Conservation (phyloP, 2,888 invertebrate genomes). For the Drosophila suboccidentalis region DNA sequence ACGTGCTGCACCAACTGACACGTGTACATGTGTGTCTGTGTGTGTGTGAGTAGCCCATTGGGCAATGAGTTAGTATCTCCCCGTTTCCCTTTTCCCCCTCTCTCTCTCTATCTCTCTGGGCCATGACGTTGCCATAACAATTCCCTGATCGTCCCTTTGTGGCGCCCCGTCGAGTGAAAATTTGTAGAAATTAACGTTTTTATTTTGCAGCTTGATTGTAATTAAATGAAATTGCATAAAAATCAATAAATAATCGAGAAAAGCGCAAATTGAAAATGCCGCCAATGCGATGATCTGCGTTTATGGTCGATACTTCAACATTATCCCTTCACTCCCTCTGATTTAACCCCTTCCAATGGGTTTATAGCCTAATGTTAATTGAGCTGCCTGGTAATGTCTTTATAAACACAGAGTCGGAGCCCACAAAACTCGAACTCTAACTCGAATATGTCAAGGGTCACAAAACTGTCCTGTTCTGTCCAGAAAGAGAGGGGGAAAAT, state of each 20-base stretch:
- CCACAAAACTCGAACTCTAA: constrained; percentile 21
- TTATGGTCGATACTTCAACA: constrained; percentile 1
- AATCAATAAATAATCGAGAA: constrained; percentile 64
- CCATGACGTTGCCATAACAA: constrained; percentile 55
- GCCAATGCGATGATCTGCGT: constrained; percentile 46
- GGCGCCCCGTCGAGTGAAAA: constrained; percentile 76
- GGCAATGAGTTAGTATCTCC: constrained; percentile 39
- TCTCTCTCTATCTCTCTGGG: constrained; percentile 19
- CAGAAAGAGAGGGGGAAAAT: constrained; percentile 45
- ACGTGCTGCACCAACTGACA: constrained; percentile 70
- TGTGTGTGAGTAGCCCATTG: constrained; percentile 27
- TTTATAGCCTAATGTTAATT: constrained; percentile 2
- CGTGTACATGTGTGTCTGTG: constrained; percentile 44
- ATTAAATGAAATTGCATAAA: constrained; percentile 81
- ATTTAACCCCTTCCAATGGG: not conserved
- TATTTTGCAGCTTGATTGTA: constrained; percentile 46
- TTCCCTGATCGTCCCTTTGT: constrained; percentile 21
- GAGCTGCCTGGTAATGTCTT: constrained; percentile 63
- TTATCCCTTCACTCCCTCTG: not conserved
- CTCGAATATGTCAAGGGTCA: constrained; percentile 40
- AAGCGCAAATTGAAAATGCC: constrained; percentile 29
- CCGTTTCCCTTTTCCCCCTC: not conserved
- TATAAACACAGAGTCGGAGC: constrained; percentile 62
- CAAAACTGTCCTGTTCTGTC: constrained; percentile 54
- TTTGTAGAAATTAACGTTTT: constrained; percentile 83